A percentile compares a stretch with the other conserved stretches of the same genome.
phyloP scores from a whole-genome alignment of 1,140 invertebrate species.

The Dryas iulia region DNA sequence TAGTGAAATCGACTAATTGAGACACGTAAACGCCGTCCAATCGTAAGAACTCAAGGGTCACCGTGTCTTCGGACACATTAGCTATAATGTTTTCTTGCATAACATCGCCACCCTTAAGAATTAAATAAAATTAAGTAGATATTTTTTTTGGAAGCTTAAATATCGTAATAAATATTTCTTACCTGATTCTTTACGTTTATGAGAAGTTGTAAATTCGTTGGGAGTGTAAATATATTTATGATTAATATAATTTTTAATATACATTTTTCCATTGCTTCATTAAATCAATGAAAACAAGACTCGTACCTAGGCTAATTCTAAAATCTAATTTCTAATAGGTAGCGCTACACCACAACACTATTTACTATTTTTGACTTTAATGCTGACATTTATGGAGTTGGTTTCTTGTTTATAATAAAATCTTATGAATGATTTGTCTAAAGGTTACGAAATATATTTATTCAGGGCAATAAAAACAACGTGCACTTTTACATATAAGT shows the following conservation, averaged over 20 bases:
- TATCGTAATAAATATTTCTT: conserved; percentile 4
- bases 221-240: conserved; percentile 42
- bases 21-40: conserved; percentile 95
- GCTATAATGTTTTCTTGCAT: conserved; percentile 94
- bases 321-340: not conserved
- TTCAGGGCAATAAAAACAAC: no score
- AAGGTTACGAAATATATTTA: no score
- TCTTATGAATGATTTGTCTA: no score
- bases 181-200: conserved; percentile 75
- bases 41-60: conserved; percentile 93
- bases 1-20: conserved; percentile 96
- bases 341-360: not conserved
- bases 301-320: not conserved
- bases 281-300: not conserved
- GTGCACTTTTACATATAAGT: no score
- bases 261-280: conserved; percentile 24
- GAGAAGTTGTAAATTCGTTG: conserved; percentile 61
- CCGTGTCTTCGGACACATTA: conserved; percentile 93
- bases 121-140: no score
- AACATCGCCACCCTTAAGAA: conserved; percentile 92
- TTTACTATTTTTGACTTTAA: not conserved
- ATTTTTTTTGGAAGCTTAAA: no score
- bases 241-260: conserved; percentile 38
- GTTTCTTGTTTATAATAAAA: not conserved
- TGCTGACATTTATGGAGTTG: not conserved